Base-by-base conservation (phyloP, 2,113 vertebrate species). In the Eleginops maclovinus region DNA sequence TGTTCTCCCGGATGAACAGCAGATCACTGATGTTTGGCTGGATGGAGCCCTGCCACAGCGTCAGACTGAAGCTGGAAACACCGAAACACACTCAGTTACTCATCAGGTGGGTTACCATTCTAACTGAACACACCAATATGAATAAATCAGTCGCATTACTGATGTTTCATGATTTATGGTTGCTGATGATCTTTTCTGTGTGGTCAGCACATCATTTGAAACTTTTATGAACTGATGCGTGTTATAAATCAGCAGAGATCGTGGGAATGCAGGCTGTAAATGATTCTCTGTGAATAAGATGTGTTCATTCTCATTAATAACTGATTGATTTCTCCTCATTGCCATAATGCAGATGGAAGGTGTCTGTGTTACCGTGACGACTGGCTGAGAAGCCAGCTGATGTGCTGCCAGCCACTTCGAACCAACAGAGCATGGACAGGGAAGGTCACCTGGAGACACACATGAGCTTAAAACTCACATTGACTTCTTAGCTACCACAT, bases 331-430 rank as follows among this genome's bases (percentile, higher is more conserved):
- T 55, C 16, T 3, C n/a, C 3, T 46, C 9, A 19, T 7, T 19
- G 8, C 0, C 16, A 21, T n/a, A 15, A 26, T 54, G 47, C n/a
- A 53, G 44, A 36, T 41, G 24, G 47, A 75, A 24, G 40, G 14
- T 28, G 12, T 67, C 13, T 44, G 14, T 9, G 54, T 94, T 86
- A 97, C 96, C 95, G 93, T 63, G 95, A 81, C 0, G 95, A 96
- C 43, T 96, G 96, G 66, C 74, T 92, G 65, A 97, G 94, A 56
- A 97, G 93, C 96, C 96, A 97, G 85, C 93, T 95, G 84, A 97
- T 89, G 77, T 96, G 92, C 40, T 94, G 92, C 96, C 96, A 97
- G 55, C 94, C 93, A 0, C 76, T 78, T 47, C 90, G 92, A 2
- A 43, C 91, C 91, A 96, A 82, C 86, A 94, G 71, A 0, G 95